Evolutionary conservation across 2,113 vertebrate genomes (phyloP).

Genomic region (Salvelinus sp.): DNA sequence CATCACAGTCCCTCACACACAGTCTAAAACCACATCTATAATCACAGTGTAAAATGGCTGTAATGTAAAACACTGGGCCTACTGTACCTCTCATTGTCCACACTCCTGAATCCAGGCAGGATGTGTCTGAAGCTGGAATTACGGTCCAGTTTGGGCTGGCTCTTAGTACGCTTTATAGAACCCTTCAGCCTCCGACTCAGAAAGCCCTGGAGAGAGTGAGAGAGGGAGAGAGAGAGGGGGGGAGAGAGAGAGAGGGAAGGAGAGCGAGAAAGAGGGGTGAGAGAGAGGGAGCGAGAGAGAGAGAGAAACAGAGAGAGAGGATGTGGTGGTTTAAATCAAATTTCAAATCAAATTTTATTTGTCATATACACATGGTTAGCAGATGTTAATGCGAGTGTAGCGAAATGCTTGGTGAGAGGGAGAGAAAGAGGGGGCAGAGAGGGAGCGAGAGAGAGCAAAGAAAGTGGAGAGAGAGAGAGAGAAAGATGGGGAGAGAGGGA

Average conservation of each 20-base stretch:
- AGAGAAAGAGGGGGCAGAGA: no score
- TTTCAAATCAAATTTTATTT: no score
- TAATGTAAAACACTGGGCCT: conserved; percentile 31
- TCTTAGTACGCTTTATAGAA: conserved; percentile 98
- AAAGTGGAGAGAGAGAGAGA: no score
- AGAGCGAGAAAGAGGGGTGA: background rate
- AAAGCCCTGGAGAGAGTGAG: conserved; percentile 62
- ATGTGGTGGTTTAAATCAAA: no score
- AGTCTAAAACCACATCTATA: background rate
- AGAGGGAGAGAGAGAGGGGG: conserved; percentile 16
- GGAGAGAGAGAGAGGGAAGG: background rate
- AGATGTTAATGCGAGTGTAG: no score
- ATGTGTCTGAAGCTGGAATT: conserved; percentile 99
- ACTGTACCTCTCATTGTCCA: conserved; percentile 90
- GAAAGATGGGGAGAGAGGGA: no score
- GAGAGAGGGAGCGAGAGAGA: no score
- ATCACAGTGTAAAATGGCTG: no score
- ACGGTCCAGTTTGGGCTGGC: conserved; percentile 96
- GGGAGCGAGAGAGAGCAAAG: no score
- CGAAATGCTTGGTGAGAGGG: no score
- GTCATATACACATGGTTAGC: no score
- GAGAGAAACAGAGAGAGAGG: no score
- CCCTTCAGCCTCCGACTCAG: conserved; percentile 85
- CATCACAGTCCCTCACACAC: conserved; percentile 16
- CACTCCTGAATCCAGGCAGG: conserved; percentile 91